Evolutionary conservation across 2,888 invertebrate species (phyloP).

Genomic region (Cephus spinipes): DNA sequence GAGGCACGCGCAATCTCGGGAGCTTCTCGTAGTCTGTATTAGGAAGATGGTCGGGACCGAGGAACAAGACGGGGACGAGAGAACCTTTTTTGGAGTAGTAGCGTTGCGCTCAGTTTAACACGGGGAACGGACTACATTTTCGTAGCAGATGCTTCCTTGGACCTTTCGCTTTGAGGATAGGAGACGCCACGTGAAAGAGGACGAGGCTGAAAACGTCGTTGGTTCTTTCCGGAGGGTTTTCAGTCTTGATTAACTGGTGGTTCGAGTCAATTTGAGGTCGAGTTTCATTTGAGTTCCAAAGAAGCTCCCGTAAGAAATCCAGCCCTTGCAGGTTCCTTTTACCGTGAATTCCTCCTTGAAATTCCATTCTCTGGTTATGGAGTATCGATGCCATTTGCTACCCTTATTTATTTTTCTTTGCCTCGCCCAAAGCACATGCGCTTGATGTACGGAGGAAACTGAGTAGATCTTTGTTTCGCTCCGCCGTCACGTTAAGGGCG

Average conservation of each 20-base stretch:
- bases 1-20: neutral
- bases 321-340: too few species aligned
- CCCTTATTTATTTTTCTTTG: too few species aligned
- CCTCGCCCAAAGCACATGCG: too few species aligned
- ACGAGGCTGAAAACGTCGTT: neutral
- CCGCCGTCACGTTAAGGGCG: too few species aligned
- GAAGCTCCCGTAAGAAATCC: neutral
- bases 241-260: constrained; percentile 59
- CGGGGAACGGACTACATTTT: constrained; percentile 35
- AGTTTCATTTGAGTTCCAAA: constrained; percentile 33
- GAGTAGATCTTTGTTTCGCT: too few species aligned
- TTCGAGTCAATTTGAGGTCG: constrained; percentile 52
- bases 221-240: constrained; percentile 24
- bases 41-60: neutral
- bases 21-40: neutral
- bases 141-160: constrained; percentile 39
- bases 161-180: constrained; percentile 28
- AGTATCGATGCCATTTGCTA: too few species aligned
- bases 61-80: neutral
- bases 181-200: constrained; percentile 27
- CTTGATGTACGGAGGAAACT: too few species aligned
- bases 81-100: constrained; percentile 29
- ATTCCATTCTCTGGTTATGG: too few species aligned
- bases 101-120: constrained; percentile 10
- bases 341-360: too few species aligned